Conservation (phyloP, 1,140 invertebrate genomes). For the Trichogramma pretiosum region DNA sequence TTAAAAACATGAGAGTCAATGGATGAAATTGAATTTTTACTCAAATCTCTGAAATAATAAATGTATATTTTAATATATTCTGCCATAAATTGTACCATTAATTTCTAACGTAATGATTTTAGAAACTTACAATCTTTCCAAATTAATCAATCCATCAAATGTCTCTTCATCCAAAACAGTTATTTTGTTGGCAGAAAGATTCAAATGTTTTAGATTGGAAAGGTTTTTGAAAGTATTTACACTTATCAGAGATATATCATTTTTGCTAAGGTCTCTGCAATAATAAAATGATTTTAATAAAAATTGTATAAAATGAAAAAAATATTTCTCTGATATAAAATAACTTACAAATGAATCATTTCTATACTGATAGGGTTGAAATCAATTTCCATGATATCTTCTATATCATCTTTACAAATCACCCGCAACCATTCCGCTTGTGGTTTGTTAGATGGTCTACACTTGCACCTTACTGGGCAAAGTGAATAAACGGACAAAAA, state of each 20-base stretch:
- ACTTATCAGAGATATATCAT: constrained; percentile 65
- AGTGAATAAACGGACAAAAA: constrained; percentile 20
- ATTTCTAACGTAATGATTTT: background rate
- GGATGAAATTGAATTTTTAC: constrained; percentile 64
- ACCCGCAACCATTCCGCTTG: constrained; percentile 38
- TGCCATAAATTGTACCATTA: constrained; percentile 9
- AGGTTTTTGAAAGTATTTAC: constrained; percentile 63
- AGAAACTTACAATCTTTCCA: constrained; percentile 53
- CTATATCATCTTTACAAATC: constrained; percentile 34
- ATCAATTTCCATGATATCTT: constrained; percentile 35
- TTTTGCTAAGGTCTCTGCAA: constrained; percentile 66
- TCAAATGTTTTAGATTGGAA: constrained; percentile 57
- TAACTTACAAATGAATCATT: constrained; percentile 37
- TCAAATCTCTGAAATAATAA: constrained; percentile 56
- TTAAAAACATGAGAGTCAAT: constrained; percentile 67
- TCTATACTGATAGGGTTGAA: constrained; percentile 33
- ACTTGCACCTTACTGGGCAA: constrained; percentile 35
- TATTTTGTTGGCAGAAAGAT: constrained; percentile 59
- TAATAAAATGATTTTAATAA: constrained; percentile 26
- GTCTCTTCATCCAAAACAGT: constrained; percentile 53
- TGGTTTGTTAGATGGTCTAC: constrained; percentile 34
- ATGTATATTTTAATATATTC: constrained; percentile 5
- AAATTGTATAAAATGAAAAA: no score
- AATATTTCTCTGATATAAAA: background rate
- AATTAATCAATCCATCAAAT: constrained; percentile 53